Base-by-base conservation (phyloP, 2,797 vertebrate species). In the Gymnothorax javanicus region DNA sequence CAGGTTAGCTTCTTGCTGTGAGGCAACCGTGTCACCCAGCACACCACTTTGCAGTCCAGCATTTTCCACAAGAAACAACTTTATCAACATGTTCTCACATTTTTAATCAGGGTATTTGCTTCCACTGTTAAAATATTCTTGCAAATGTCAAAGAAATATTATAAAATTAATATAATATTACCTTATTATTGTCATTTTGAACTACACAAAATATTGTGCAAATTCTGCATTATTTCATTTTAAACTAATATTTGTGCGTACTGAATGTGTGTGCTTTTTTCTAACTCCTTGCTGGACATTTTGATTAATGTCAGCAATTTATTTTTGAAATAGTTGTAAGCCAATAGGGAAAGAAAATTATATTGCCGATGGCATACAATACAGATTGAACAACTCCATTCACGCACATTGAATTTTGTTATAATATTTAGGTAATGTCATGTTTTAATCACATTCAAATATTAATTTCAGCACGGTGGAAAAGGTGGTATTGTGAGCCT, bases 401-500 rank as follows among this genome's bases (percentile, higher is more conserved):
- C 27, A 33, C 7, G 43, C 33, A 7, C 15, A 50, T 50, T 13
- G 33, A 50, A 77, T 50, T 43, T 12, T 77, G 20, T 77, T 50
- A 77, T 50, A 77, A 77, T 17, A 8, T 77, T 77, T 50, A 33
- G 17, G 43, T 17, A 13, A 20, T 77, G 33, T 77, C 43, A 15
- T 75, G 3, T 33, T 75, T 5, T 43, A 43, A 3, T 75, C 4
- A 77, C 33, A n/a, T 52, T 5, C 8, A 77, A 7, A 17, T 11
- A 17, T 81, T 56, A 50, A 81, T 4, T 50, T 33, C 27, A 77
- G 33, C 75, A 20, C n/a, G 4, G 15, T 13, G 75, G 54, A 79
- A 79, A n/a, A 23, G 9, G 13, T 23, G n/a, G 23, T 59, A 27
- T 69, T 77, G 83, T 67, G 83, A 84, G 89, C 89, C 88, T 90